Percentiles rank a stretch among this genome's conserved stretches.
Evolutionary conservation across 2,888 invertebrate species (phyloP).

Genomic region (Latheticus oryzae): DNA sequence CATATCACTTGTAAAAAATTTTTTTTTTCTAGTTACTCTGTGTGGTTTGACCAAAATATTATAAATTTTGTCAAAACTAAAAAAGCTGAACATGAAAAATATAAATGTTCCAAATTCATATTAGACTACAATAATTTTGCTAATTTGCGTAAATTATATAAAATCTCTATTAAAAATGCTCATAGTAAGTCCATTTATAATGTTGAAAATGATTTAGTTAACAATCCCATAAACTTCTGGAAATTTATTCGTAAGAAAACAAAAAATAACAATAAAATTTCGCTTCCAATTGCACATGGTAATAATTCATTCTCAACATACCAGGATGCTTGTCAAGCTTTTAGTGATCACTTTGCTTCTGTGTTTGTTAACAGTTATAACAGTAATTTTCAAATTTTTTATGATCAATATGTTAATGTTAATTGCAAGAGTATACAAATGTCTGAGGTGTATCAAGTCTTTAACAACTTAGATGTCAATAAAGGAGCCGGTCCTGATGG

Average conservation of each 20-base stretch:
- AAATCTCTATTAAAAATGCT: not conserved
- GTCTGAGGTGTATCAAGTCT: not conserved
- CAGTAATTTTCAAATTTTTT: not conserved
- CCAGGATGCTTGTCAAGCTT: not conserved
- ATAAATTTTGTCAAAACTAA: constrained; percentile 1
- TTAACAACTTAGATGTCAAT: not conserved
- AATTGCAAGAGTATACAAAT: not conserved
- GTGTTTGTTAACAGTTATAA: not conserved
- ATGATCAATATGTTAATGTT: not conserved
- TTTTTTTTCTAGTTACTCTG: not conserved
- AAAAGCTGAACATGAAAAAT: not conserved
- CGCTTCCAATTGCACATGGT: not conserved
- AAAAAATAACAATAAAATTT: not conserved
- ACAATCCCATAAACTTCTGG: not conserved
- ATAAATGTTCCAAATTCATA: not conserved
- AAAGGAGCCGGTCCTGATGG: constrained; percentile 1
- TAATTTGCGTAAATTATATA: constrained; percentile 1
- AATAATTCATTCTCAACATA: constrained; percentile 1
- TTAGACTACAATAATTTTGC: not conserved
- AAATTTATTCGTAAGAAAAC: constrained; percentile 3
- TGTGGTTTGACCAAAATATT: not conserved
- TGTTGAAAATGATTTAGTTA: not conserved
- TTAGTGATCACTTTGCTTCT: not conserved
- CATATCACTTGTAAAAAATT: too few species aligned
- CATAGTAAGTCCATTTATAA: not conserved